These are phyloP conservation scores for Hetaerina americana DNA, from an alignment of 1,140 invertebrate species.

Conservation along the genomic window DNA sequence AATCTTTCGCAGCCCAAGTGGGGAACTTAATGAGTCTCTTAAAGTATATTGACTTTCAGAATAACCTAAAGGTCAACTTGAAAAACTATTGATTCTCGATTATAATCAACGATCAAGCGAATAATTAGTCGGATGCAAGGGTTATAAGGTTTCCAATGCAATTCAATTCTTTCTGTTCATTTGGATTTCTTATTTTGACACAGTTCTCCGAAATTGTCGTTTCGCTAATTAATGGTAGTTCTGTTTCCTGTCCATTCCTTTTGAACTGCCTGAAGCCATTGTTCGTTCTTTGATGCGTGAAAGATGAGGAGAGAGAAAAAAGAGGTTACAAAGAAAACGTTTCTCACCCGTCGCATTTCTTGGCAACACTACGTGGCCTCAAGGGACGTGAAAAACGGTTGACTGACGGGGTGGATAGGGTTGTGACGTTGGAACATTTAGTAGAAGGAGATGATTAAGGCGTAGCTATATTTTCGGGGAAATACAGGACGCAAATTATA, in stretches of 20 bases:
- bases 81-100: too few relatives aligned
- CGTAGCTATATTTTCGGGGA: background rate
- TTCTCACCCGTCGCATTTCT: background rate
- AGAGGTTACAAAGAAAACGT: background rate
- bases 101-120: too few relatives aligned
- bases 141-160: too few relatives aligned
- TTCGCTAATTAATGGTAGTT: background rate
- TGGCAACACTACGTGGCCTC: background rate
- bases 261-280: too few relatives aligned
- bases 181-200: background rate
- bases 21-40: too few relatives aligned
- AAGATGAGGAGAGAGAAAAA: background rate
- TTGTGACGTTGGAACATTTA: background rate
- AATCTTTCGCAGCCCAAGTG: too few relatives aligned
- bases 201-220: background rate
- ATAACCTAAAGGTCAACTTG: too few relatives aligned
- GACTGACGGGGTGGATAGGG: background rate
- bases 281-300: background rate
- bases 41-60: too few relatives aligned
- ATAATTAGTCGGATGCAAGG: too few relatives aligned
- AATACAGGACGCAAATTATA: background rate
- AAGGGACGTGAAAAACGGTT: background rate
- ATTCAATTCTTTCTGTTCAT: too few relatives aligned
- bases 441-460: background rate
- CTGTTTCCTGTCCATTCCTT: background rate